Conservation (phyloP, 2,113 vertebrate genomes). For the Corythornis vintsioides region DNA sequence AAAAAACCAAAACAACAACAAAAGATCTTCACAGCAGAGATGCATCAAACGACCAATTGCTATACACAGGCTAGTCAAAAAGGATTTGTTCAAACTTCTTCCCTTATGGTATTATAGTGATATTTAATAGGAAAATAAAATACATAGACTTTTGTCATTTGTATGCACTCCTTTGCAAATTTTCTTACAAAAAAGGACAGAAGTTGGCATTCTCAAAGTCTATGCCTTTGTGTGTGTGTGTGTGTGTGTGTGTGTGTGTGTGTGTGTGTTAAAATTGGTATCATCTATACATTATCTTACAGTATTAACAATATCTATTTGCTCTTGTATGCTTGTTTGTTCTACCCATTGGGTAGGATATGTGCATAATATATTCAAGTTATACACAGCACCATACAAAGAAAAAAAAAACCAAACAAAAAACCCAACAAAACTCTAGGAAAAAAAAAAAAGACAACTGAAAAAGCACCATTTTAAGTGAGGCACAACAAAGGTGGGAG, state of each 20-base stretch:
- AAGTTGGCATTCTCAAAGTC: constrained; percentile 90
- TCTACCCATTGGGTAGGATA: constrained; percentile 99
- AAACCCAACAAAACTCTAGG: constrained; percentile 36
- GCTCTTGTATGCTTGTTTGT: constrained; percentile 77
- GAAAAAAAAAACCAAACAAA: constrained; percentile 58
- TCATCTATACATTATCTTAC: constrained; percentile 93
- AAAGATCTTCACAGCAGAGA: constrained; percentile 66
- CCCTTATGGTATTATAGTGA: constrained; percentile 77
- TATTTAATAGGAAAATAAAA: constrained; percentile 94
- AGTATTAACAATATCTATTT: constrained; percentile 89
- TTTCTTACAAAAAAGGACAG: constrained; percentile 83
- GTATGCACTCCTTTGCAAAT: constrained; percentile 86
- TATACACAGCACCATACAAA: constrained; percentile 97
- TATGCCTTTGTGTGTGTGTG: constrained; percentile 78
- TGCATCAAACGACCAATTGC: constrained; percentile 35
- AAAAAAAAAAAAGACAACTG: constrained; percentile 79
- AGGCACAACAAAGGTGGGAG: constrained; percentile 91
- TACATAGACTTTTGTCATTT: constrained; percentile 84
- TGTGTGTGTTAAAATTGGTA: constrained; percentile 86
- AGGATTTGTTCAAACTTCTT: constrained; percentile 77
- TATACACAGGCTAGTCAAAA: constrained; percentile 68
- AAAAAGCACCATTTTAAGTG: constrained; percentile 95
- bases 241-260: constrained; percentile 66
- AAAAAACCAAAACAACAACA: background rate
- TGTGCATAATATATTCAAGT: constrained; percentile 98